Conservation (phyloP, 2,113 vertebrate species). For the Spermophilus dauricus region DNA sequence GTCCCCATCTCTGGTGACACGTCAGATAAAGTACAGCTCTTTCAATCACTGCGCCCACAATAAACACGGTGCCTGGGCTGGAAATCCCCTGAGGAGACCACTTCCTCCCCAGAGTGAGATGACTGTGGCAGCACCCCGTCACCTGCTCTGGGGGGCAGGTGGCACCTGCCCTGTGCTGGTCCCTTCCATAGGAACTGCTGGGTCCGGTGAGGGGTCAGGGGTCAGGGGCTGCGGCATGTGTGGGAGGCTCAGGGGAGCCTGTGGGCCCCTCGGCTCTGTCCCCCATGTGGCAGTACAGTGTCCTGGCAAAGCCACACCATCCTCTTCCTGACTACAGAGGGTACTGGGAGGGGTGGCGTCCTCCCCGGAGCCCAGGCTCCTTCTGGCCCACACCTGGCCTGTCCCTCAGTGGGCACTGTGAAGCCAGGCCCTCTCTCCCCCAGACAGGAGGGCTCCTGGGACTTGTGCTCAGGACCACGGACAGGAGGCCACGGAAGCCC, state of each 20-base stretch:
- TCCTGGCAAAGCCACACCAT: too few species aligned
- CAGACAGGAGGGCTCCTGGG: neutral
- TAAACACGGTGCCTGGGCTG: neutral
- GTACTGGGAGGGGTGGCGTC: neutral
- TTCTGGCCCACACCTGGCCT: neutral
- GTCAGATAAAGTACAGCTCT: neutral
- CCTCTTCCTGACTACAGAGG: neutral
- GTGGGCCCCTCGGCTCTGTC: neutral
- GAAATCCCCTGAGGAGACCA: slow-evolving; percentile 59
- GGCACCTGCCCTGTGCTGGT: neutral
- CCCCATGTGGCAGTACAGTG: fast-evolving
- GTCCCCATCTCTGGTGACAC: neutral
- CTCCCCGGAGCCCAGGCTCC: neutral
- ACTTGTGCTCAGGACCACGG: neutral
- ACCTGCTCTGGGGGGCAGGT: neutral
- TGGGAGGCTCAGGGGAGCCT: neutral
- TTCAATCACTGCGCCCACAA: neutral
- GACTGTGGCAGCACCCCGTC: neutral
- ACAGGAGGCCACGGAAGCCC: neutral
- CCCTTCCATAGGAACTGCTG: neutral
- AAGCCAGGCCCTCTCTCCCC: neutral
- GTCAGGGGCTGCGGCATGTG: neutral
- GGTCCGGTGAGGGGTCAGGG: neutral
- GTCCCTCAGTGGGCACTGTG: neutral
- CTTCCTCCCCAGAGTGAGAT: slow-evolving; percentile 28